Base-by-base conservation (phyloP, 2,888 invertebrate species). In the Marronus borbonicus region DNA sequence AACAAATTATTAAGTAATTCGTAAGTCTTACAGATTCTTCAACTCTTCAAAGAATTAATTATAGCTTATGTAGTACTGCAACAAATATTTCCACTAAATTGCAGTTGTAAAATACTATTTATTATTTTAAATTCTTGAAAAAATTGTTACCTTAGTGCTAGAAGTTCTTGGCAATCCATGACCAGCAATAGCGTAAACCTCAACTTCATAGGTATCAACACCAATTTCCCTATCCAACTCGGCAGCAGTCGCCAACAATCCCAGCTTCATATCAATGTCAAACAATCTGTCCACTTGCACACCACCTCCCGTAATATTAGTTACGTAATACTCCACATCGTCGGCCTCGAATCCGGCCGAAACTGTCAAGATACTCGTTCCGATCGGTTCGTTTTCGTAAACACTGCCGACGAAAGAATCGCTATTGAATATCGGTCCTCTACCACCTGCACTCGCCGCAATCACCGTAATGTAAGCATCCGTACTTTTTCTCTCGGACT, bases 291-390 rank as follows among this genome's bases (percentile, higher is more conserved):
- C 96, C 86, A 96, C 95, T 90, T 95, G 95, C 83, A 90, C 91
- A 80, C 94, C 94, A 82, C 88, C 89, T 87, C 92, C 93, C 85
- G 94, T 95, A 88, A 95, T 94, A 90, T 95, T 95, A 84, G 96
- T 96, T 88, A 98, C 94, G 89, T 96, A 97, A 90, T 96, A 98
- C 88, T 97, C 96, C 87, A 97, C 92, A 84, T 93, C 92, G 76
- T 92, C 92, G 84, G 91, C 91, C 81, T 89, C 89, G 82, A 92
- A 91, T 82, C 92, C 92, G 84, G 96, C 96, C 81, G 91, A 92
- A 84, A 98, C 93, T 83, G 94, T 94, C 84, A 97, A 88, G 82
- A 98, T 94, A 84, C 94, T 95, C 14, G 95, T 96, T 76, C 97
- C 97, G 74, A 94, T 92, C 1, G 95, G 94, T 88, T 97, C 96